Evolutionary conservation across 2,113 vertebrate genomes (phyloP).

Genomic region (Electrona antarctica): DNA sequence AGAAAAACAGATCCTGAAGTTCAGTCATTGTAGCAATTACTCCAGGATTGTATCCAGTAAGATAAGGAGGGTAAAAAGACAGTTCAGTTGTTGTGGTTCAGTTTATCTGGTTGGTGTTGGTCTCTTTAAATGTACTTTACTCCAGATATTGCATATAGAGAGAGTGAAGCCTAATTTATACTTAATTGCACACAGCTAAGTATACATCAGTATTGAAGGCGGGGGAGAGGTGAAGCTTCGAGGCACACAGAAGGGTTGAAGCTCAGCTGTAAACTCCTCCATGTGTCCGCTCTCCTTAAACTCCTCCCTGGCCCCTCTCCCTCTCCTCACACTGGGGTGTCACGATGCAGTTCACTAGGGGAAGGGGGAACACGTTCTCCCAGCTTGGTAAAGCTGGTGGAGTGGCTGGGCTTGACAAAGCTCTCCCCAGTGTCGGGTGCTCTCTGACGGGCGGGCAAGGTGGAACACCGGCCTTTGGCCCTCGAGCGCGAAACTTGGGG

Average conservation of each 20-base stretch:
- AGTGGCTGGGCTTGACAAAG: slow-evolving; percentile 68
- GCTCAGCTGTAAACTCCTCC: slow-evolving; percentile 53
- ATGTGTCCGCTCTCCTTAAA: slow-evolving; percentile 21
- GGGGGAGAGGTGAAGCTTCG: slow-evolving; percentile 34
- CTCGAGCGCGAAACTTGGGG: slow-evolving; percentile 63
- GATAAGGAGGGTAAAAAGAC: slow-evolving; percentile 32
- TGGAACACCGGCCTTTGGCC: slow-evolving; percentile 72
- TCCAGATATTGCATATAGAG: slow-evolving; percentile 37
- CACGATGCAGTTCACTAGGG: slow-evolving; percentile 71
- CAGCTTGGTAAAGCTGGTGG: slow-evolving; percentile 73
- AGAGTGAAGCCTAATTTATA: background rate
- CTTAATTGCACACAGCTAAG: too few relatives aligned
- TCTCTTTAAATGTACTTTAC: slow-evolving; percentile 20
- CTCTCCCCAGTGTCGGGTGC: slow-evolving; percentile 47
- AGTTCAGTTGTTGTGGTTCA: slow-evolving; percentile 16
- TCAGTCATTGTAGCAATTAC: background rate
- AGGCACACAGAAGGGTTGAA: slow-evolving; percentile 54
- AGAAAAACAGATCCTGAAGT: background rate
- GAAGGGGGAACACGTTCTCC: slow-evolving; percentile 64
- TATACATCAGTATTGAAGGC: background rate
- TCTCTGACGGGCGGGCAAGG: slow-evolving; percentile 71
- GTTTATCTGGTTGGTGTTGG: slow-evolving; percentile 24
- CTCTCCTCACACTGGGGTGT: slow-evolving; percentile 59
- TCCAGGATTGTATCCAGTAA: background rate
- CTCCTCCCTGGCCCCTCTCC: slow-evolving; percentile 8